Conservation (phyloP, 2,797 vertebrate species). For the Gadopsis marmoratus region DNA sequence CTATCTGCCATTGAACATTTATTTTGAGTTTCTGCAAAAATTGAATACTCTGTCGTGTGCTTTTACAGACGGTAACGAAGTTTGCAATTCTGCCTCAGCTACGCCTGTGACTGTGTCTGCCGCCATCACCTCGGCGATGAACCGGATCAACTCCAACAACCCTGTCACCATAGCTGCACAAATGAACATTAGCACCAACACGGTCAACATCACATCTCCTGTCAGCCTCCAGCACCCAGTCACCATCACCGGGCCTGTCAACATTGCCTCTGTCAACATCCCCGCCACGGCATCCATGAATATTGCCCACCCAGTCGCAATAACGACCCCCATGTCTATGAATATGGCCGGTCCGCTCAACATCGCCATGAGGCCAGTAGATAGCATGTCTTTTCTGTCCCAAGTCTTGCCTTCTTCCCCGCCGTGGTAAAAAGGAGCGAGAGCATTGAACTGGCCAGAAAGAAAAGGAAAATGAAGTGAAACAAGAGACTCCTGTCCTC, state of each 20-base stretch:
- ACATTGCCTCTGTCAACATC: constrained; percentile 91
- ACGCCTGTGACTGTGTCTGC: constrained; percentile 80
- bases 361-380: constrained; percentile 94
- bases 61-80: constrained; percentile 73
- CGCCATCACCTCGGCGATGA: constrained; percentile 84
- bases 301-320: constrained; percentile 96
- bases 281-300: constrained; percentile 89
- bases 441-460: constrained; percentile 47
- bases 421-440: constrained; percentile 89
- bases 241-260: constrained; percentile 96
- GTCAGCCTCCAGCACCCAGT: constrained; percentile 96
- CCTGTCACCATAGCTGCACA: constrained; percentile 96
- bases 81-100: constrained; percentile 83
- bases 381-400: constrained; percentile 94
- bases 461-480: constrained; percentile 76
- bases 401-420: constrained; percentile 97
- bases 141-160: constrained; percentile 85
- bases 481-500: constrained; percentile 64
- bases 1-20: not conserved
- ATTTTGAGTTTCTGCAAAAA: not conserved
- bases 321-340: constrained; percentile 95
- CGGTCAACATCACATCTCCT: constrained; percentile 95
- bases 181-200: constrained; percentile 98
- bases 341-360: constrained; percentile 92
- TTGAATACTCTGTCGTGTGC: constrained; percentile 4